Evolutionary conservation across 2,113 vertebrate genomes (phyloP).

Genomic region (Rhea americana): DNA sequence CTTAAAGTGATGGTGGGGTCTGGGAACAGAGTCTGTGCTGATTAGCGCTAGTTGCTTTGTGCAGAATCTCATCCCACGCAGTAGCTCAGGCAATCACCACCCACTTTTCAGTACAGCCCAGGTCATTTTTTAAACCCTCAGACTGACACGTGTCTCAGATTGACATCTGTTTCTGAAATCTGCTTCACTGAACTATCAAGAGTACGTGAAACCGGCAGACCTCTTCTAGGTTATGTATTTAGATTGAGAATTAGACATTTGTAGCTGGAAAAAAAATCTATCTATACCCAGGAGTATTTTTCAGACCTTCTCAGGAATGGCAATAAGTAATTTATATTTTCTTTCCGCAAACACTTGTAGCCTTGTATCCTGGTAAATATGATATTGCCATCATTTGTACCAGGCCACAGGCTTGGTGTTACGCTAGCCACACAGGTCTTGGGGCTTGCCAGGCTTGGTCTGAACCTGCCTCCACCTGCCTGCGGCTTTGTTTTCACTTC

Average conservation of each 20-base stretch:
- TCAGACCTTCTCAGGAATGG: neutral
- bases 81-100: neutral
- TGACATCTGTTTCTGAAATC: rapidly evolving
- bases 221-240: neutral
- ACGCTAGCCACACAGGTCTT: neutral
- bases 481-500: neutral
- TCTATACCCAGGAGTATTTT: neutral
- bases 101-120: neutral
- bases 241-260: neutral
- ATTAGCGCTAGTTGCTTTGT: neutral
- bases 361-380: neutral
- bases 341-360: neutral
- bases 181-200: neutral
- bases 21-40: neutral
- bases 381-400: neutral
- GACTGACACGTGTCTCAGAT: rapidly evolving
- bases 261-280: neutral
- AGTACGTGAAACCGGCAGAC: neutral
- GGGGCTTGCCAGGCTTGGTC: neutral
- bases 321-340: neutral
- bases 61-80: neutral
- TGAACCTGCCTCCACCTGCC: neutral
- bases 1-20: neutral
- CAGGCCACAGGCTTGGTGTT: neutral
- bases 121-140: neutral